Conservation (phyloP, 2,888 invertebrate species). For the Cistogaster globosa region DNA sequence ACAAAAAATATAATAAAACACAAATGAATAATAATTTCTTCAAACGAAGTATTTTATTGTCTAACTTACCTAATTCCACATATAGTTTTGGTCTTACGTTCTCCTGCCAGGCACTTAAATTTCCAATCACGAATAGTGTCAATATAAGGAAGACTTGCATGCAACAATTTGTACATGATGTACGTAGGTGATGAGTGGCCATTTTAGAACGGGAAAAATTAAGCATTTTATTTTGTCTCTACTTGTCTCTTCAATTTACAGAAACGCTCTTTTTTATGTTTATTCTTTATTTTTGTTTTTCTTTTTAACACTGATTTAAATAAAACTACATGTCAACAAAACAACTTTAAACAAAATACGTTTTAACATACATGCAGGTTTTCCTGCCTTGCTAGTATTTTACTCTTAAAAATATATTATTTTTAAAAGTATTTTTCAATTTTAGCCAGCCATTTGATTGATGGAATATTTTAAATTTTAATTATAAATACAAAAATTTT, state of each 20-base stretch:
- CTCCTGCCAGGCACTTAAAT: conserved; percentile 91
- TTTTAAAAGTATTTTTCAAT: conserved; percentile 7
- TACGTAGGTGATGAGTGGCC: conserved; percentile 60
- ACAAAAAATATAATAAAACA: too few relatives aligned
- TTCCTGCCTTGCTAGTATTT: conserved; percentile 16
- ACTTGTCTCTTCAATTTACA: background rate
- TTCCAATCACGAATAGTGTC: conserved; percentile 83
- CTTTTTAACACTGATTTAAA: too few relatives aligned
- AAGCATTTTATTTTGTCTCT: conserved; percentile 58
- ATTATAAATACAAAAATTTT: background rate
- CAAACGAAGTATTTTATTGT: background rate
- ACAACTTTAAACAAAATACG: too few relatives aligned
- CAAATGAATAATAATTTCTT: too few relatives aligned
- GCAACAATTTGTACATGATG: conserved; percentile 73
- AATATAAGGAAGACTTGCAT: conserved; percentile 82
- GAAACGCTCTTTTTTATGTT: background rate
- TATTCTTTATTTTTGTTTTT: background rate
- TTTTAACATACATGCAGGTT: too few relatives aligned
- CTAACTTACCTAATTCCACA: conserved; percentile 94
- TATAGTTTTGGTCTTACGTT: conserved; percentile 96
- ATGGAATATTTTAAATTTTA: background rate
- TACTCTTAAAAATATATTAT: conserved; percentile 5
- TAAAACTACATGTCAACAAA: too few relatives aligned
- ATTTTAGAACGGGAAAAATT: conserved; percentile 63
- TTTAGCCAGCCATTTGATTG: conserved; percentile 21